Evolutionary conservation across 2,113 vertebrate genomes (phyloP).

Genomic region (Lophotis ruficrista): DNA sequence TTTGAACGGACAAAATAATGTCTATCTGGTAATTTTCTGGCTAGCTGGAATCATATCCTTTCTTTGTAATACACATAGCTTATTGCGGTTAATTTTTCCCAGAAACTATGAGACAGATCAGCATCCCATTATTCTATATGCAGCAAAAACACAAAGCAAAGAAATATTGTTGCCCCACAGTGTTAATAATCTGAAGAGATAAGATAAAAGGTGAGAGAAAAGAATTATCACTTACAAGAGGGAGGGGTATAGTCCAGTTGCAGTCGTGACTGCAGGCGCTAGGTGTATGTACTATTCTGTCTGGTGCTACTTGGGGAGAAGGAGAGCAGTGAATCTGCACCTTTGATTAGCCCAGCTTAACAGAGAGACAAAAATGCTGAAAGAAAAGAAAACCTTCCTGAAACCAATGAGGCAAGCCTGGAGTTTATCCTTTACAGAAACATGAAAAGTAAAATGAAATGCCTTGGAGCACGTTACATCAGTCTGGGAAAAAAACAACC

Average conservation of each 20-base stretch:
- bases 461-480: background rate
- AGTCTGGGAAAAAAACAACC: background rate
- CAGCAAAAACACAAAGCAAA: conserved; percentile 1
- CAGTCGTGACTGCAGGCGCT: background rate
- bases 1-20: background rate
- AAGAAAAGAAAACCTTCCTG: background rate
- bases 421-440: background rate
- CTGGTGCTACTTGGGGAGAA: background rate
- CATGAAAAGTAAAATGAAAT: background rate
- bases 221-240: background rate
- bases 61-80: background rate
- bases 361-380: background rate
- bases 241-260: background rate
- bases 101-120: background rate
- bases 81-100: background rate
- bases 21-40: background rate
- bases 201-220: background rate
- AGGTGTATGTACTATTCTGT: background rate
- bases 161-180: background rate
- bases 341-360: background rate
- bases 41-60: background rate
- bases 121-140: background rate
- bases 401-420: background rate
- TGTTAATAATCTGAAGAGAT: background rate
- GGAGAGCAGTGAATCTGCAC: background rate